Evolutionary conservation across 30 jellyfish, hydroid and myxozoan species (phyloP), one percentile per base, ranked within the genome.

Genomic region (Turritopsis dohrnii): DNA sequence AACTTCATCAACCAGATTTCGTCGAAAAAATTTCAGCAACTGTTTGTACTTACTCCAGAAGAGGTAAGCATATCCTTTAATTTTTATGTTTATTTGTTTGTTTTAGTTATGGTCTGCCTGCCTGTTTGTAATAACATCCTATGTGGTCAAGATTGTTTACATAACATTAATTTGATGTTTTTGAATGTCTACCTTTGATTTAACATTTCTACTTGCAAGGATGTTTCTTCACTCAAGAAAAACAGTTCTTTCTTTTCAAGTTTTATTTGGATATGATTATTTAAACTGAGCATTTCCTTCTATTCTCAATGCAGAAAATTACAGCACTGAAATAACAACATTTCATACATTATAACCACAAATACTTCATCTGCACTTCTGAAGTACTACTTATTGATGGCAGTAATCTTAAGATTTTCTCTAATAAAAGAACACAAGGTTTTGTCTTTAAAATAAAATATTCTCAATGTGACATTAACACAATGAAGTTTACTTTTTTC

Each of bases 31-130:
- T 87, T 27, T 85, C 86, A 26, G 7, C 20, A 24, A 53, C 86
- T 71, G 77, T 92, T 18, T 94, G 99, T 82, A 31, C 28, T n/a
- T 92, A 86, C 75, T 89, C 88, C 28, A 83, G 89, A 25, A 80
- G 74, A 81, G 72, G 97, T 92, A 87, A 65, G 96, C n/a, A 52
- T 29, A 71, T 65, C 16, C 0, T 85, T 53, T 79, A 0, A 20
- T 29, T 20, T 79, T 79, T 25, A 1, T 24, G 30, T 41, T 41
- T 41, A 13, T 41, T 41, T 41, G 13, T 41, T 41, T 41, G 13
- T n/a, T n/a, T n/a, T n/a, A n/a, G n/a, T n/a, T n/a, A n/a, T n/a
- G 5, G 60, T 41, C 13, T 41, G 60, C 60, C 60, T 41, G 60
- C 13, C 60, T 41, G 60, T 3, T 41, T 41, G 60, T 41, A 41